Percentiles rank a stretch among this genome's conserved stretches.
Evolutionary conservation across 2,797 vertebrate species (phyloP).

Genomic region (Etheostoma nigrum): DNA sequence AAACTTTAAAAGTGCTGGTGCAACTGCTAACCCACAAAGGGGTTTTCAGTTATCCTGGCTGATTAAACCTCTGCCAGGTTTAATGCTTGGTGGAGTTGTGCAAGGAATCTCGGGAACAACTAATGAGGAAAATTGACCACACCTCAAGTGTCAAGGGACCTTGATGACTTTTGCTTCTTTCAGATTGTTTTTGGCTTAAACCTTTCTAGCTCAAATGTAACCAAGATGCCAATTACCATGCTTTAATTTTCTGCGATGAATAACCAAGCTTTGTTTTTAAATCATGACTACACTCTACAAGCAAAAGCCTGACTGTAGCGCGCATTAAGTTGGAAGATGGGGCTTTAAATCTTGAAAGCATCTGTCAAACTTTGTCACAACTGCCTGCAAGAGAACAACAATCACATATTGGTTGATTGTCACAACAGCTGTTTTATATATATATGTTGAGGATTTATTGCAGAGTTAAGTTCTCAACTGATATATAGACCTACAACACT

Average conservation of each 20-base stretch:
- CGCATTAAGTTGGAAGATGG: slow-evolving; percentile 15
- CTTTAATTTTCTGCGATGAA: slow-evolving; percentile 2
- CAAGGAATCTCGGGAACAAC: background rate
- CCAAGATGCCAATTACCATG: background rate
- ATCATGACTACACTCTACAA: background rate
- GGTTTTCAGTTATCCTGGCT: background rate
- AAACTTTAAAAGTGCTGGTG: background rate
- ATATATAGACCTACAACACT: slow-evolving; percentile 4
- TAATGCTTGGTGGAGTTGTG: background rate
- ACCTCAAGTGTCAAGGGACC: background rate
- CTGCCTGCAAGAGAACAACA: slow-evolving; percentile 40
- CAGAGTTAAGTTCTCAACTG: slow-evolving; percentile 30
- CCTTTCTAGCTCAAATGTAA: background rate
- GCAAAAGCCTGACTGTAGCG: background rate
- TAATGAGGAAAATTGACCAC: slow-evolving; percentile 9
- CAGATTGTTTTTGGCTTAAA: background rate
- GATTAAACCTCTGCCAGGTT: slow-evolving; percentile 6
- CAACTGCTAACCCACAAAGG: background rate
- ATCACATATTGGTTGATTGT: slow-evolving; percentile 38
- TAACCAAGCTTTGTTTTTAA: slow-evolving; percentile 17
- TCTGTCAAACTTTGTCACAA: slow-evolving; percentile 39
- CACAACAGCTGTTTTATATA: slow-evolving; percentile 5
- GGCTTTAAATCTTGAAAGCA: slow-evolving; percentile 46
- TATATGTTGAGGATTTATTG: slow-evolving; percentile 38
- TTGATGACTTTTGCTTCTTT: background rate